These are phyloP conservation scores for Epinotia bilunana DNA, from an alignment of 2,888 invertebrate species.

Conservation along the genomic window DNA sequence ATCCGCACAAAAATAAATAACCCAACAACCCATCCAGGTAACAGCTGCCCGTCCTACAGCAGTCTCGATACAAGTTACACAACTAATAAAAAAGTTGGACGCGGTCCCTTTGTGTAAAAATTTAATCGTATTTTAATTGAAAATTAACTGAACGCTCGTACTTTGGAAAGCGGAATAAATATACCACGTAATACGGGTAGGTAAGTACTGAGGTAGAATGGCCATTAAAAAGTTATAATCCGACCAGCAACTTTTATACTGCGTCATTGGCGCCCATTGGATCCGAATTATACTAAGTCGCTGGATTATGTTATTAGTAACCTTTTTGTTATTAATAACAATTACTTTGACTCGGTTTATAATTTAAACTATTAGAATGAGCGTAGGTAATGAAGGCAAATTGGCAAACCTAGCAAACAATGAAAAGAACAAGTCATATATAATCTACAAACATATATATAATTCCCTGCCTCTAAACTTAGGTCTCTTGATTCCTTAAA, in stretches of 20 bases:
- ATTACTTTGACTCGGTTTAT: background rate
- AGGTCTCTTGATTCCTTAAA: background rate
- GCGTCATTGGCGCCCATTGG: background rate
- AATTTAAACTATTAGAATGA: background rate
- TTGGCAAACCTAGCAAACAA: background rate
- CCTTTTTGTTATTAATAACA: too few species aligned
- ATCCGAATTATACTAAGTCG: background rate
- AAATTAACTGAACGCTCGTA: slow-evolving; percentile 27
- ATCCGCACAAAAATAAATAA: background rate
- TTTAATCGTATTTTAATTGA: slow-evolving; percentile 42
- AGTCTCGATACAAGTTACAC: slow-evolving; percentile 32
- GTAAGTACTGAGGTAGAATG: background rate
- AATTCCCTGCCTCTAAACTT: background rate
- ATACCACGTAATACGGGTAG: slow-evolving; percentile 11
- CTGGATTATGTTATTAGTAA: background rate
- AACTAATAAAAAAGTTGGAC: slow-evolving; percentile 43
- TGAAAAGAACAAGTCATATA: background rate
- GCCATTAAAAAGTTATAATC: slow-evolving; percentile 16
- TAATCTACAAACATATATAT: background rate
- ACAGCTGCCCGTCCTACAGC: slow-evolving; percentile 25
- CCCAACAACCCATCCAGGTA: slow-evolving; percentile 27
- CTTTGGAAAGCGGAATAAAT: slow-evolving; percentile 8
- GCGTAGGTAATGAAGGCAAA: background rate
- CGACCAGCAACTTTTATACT: slow-evolving; percentile 7
- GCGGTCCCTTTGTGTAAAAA: slow-evolving; percentile 35